Base-by-base conservation (phyloP, 2,888 invertebrate genomes). In the Lasioglossum morio region DNA sequence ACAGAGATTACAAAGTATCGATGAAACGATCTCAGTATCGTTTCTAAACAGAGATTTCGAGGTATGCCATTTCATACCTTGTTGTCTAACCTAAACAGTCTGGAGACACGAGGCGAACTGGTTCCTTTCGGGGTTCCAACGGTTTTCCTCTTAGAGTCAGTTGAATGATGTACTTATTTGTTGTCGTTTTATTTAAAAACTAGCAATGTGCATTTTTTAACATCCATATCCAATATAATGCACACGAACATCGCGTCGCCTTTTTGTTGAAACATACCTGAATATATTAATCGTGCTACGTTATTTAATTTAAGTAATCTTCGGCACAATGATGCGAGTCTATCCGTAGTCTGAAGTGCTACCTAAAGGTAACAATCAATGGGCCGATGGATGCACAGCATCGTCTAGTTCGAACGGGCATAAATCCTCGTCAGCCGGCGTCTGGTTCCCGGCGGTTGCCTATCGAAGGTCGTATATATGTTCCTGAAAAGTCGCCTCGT, bases 401-500 rank as follows among this genome's bases (percentile, higher is more conserved):
- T 23, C 69, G 69, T 69, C 69, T 37, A 23, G 37, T 10, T 37
- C 69, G 34, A 69, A 10, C 69, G 23, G 19, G 12, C 34, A 69
- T 40, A 37, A 69, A 69, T 69, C 69, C 69, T 23, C 60, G 77
- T 80, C 60, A 60, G 60, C 78, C 75, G 48, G 69, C 19, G 69
- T 69, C 69, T 40, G 69, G 69, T 69, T 34, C 69, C 23, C 16
- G 66, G 66, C 69, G 19, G 37, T 69, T 73, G 30, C 27, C 70
- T 70, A 77, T 76, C 88, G 85, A 82, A 87, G 84, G 85, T 84
- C 84, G 84, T 74, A 78, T 66, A 43, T 84, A 78, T 69, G 87
- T 84, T 90, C 84, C 77, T 79, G 70, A 76, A 83, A 86, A 81
- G 78, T 81, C 74, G 23, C 23, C 53, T 53, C 53, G 10, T 53